These are phyloP conservation scores for Corythoichthys haematopterus DNA, from an alignment of 2,113 vertebrate species.

Conservation along the genomic window DNA sequence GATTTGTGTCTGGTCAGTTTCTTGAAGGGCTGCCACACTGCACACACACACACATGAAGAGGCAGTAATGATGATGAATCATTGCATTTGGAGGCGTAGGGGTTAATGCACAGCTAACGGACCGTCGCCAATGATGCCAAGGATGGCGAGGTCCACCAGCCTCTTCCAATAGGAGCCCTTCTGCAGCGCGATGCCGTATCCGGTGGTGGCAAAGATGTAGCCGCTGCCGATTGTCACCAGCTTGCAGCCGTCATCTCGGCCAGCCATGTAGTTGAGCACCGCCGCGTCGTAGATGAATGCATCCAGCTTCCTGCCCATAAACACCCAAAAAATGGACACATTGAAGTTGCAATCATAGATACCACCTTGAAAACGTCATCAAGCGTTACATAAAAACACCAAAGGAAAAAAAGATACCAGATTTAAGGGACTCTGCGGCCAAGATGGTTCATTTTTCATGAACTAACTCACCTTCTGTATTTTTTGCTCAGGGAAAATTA, in stretches of 20 bases:
- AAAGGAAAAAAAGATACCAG: no score
- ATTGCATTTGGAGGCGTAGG: conserved; percentile 46
- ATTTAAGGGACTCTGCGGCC: no score
- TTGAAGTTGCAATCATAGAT: background rate
- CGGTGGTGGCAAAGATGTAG: conserved; percentile 97
- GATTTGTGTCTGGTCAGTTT: conserved; percentile 43
- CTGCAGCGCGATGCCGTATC: conserved; percentile 95
- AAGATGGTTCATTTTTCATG: no score
- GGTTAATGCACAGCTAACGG: background rate
- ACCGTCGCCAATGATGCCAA: conserved; percentile 97
- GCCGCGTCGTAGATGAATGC: conserved; percentile 99
- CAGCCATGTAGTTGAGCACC: conserved; percentile 96
- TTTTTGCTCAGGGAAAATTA: no score
- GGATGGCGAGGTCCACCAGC: conserved; percentile 89
- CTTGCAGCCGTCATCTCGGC: conserved; percentile 95
- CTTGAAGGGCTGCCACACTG: background rate
- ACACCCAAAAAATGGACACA: background rate
- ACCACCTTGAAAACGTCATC: background rate
- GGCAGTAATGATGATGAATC: conserved; percentile 58
- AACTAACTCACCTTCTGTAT: no score
- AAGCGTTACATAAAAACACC: no score
- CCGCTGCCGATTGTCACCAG: conserved; percentile 97
- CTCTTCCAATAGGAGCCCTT: conserved; percentile 98
- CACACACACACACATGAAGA: conserved; percentile 14
- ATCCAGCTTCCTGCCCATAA: conserved; percentile 83